Base-by-base conservation (phyloP, 2,888 invertebrate species). In the Chalcosyrphus nemorum region DNA sequence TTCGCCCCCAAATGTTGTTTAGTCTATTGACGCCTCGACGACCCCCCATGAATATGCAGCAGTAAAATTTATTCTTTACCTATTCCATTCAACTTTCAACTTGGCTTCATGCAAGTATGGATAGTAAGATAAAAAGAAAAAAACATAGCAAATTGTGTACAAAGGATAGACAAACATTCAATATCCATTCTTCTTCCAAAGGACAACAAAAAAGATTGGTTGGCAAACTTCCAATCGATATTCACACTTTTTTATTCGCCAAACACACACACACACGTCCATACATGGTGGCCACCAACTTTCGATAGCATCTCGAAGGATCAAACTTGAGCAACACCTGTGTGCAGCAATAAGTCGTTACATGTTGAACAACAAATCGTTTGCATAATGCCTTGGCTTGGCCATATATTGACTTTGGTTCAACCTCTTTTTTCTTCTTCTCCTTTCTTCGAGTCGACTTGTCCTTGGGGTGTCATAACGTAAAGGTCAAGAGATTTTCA, bases 401-500 rank as follows among this genome's bases (percentile, higher is more conserved):
- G 9, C 11, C 21, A 35, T 32, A 32, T 38, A 35, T 47, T 47
- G 63, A 9, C 45, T 47, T 24, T 21, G 32, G 11, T 7, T 21
- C 19, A 27, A n/a, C 50, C 21, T 21, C 24, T 2, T 27, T 7
- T 13, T 50, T 1, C 11, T 41, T n/a, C n/a, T n/a, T n/a, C 50
- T n/a, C n/a, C 24, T 2, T 27, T 7, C 24, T 50, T 1, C 11
- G 24, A 24, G 24, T 2, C 3, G 38, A 5, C 27, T 4, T 43
- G 11, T 29, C 45, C 35, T 45, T 45, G 43, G n/a, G 29, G 19
- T 27, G 32, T 17, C 29, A 59, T 24, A 13, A 24, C 11, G 17
- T n/a, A 43, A 45, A 63, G 59, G 59, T 59, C 59, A 59, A 32
- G 21, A 19, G 17, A n/a, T 19, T 17, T 15, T 29, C n/a, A 50